Evolutionary conservation across 2,888 invertebrate species (phyloP), one percentile per base, ranked within the genome.

Genomic region (Torymus aiolomorphi): DNA sequence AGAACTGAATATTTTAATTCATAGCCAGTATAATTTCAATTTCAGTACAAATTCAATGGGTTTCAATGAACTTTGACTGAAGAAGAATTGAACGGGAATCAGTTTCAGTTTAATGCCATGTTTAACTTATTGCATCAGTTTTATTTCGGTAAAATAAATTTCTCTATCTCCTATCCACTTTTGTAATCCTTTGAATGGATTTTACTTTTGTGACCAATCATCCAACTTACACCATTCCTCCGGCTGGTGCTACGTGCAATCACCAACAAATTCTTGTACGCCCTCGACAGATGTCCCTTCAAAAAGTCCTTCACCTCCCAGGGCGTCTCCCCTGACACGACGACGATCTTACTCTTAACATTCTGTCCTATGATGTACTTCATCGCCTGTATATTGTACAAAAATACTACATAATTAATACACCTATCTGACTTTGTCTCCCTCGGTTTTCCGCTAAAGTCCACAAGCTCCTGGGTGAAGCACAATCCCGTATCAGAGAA

Each of bases 251-350:
- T 94, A 86, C 94, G 93, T 0, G 93, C 93, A 76, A 96, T 92
- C 0, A 96, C 92, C 74, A 96, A 90, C 51, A 96, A 91, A 91
- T 96, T 95, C 0, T 94, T 92, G 86, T 95, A 94, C 87, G 92
- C 92, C 85, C 94, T 93, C 0, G 95, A 94, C 2, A 90, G 81
- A 69, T 93, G 91, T 24, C 93, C 93, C 0, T 92, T 90, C 18
- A 96, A 87, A 90, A 95, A 96, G 85, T 95, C 95, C 77, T 94
- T 93, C 0, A 96, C 92, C 42, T 94, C 93, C 95, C 95, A 96
- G 85, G 95, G 95, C 0, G 95, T 94, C 1, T 95, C 95, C 84
- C 93, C 92, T 0, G 95, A 93, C 0, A 95, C 91, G 0, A 96
- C 88, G 0, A 96, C 91, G 0, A 96, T 93, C 86, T 93, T 94